Conservation (phyloP, 2,797 vertebrate species). For the Chrysocyon brachyurus region DNA sequence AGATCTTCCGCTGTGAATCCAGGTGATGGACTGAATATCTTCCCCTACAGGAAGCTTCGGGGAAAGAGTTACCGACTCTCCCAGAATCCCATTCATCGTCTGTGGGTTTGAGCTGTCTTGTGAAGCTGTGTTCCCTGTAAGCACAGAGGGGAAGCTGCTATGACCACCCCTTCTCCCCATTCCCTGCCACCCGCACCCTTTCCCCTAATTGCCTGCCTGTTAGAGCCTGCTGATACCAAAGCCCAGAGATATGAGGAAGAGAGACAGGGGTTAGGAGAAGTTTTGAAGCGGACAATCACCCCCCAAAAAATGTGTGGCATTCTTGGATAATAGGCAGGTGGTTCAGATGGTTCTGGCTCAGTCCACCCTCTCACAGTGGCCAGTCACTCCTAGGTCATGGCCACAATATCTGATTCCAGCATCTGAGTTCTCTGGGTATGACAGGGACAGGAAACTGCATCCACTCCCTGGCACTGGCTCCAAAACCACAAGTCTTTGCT, state of each 20-base stretch:
- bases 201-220: neutral
- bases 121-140: constrained; percentile 61
- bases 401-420: neutral
- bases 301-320: neutral
- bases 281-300: neutral
- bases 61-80: constrained; percentile 24
- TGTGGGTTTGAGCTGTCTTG: neutral
- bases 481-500: neutral
- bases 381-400: neutral
- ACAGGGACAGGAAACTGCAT: neutral
- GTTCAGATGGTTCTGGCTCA: neutral
- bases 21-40: rapidly evolving
- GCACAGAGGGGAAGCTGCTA: constrained; percentile 30
- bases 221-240: neutral
- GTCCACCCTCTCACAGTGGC: neutral
- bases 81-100: neutral
- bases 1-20: neutral
- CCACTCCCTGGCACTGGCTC: neutral
- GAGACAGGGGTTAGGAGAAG: neutral
- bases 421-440: neutral
- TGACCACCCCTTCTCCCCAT: neutral
- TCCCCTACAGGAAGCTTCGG: neutral
- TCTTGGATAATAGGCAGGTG: neutral
- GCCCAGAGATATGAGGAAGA: neutral
- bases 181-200: neutral